These are phyloP conservation scores for Zophobas atratus DNA, from an alignment of 1,140 invertebrate species.

Conservation along the genomic window DNA sequence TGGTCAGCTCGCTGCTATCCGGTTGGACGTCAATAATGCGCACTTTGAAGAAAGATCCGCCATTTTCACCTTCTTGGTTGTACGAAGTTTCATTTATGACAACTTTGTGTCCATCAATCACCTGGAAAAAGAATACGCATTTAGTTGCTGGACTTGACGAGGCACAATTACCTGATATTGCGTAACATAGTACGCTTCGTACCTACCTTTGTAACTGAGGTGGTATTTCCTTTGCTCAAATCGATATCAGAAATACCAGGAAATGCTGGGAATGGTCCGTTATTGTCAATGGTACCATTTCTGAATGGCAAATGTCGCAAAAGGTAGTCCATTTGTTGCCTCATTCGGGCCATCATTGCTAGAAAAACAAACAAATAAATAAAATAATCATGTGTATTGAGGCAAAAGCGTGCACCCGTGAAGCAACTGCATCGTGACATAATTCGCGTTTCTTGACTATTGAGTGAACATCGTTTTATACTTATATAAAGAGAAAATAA, in stretches of 20 bases:
- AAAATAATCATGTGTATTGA: constrained; percentile 24
- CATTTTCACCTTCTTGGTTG: constrained; percentile 66
- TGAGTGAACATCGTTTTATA: constrained; percentile 5
- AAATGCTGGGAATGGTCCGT: constrained; percentile 47
- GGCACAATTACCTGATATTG: constrained; percentile 6
- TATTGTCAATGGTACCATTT: constrained; percentile 59
- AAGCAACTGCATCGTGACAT: constrained; percentile 8
- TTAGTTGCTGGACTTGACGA: constrained; percentile 11
- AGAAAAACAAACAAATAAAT: constrained; percentile 59
- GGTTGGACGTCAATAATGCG: constrained; percentile 72
- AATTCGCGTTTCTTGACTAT: constrained; percentile 2
- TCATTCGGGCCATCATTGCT: constrained; percentile 68
- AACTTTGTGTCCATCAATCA: constrained; percentile 73
- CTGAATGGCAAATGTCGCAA: constrained; percentile 58
- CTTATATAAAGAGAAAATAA: constrained; percentile 9
- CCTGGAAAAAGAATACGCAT: constrained; percentile 61
- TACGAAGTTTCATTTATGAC: constrained; percentile 74
- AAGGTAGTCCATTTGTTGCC: constrained; percentile 67
- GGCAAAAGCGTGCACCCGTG: constrained; percentile 5
- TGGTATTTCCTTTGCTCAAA: constrained; percentile 72
- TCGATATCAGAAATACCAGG: constrained; percentile 63
- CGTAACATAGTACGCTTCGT: not conserved
- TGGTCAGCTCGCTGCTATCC: constrained; percentile 63
- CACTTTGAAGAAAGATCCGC: constrained; percentile 69
- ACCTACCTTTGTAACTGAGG: constrained; percentile 72